Evolutionary conservation across 2,888 invertebrate genomes (phyloP), one percentile per base, ranked within the genome.

Genomic region (Bombylius discolor): DNA sequence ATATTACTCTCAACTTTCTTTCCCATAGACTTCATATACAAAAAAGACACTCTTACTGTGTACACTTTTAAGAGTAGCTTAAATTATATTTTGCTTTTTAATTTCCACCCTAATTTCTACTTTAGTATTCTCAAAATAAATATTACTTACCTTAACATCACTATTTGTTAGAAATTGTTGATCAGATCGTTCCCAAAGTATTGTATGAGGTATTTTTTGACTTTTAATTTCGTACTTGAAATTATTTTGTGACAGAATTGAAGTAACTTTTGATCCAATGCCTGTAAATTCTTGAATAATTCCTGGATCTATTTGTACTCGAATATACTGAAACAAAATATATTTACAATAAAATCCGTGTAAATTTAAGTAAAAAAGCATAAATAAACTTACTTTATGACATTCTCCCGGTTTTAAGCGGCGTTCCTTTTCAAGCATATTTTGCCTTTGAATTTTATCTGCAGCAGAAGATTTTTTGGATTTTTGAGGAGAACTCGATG

Each of bases 391-490:
- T 52, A 64, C 64, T 59, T 71, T 74, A 33, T 66, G 60, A 46
- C 73, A 73, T 60, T 72, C 70, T 1, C 66, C 66, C 0, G 74
- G 74, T 31, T 66, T 69, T 1, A 72, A 68, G 1, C 72, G 68
- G 42, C 68, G 69, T 36, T 70, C 71, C 39, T 70, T 67, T 32
- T 73, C 73, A 42, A 62, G 64, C 0, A 71, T 55, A 0, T 64
- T 60, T 56, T 68, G 69, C 36, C 66, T 68, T 4, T 62, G 61
- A 9, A 73, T 52, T 45, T 69, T 72, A 6, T 72, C 70, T 23
- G 23, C 23, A 23, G 23, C 23, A 23, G 23, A 23, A 23, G 23
- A 3, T 23, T 23, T 23, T 23, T 23, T 23, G 2, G 3, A 23
- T 23, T 23, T 23, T 23, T 23, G 23, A 23, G 23, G 23, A 23